phyloP scores from a whole-genome alignment of 1,140 invertebrate species.

The Brachionus rotundiformis region DNA sequence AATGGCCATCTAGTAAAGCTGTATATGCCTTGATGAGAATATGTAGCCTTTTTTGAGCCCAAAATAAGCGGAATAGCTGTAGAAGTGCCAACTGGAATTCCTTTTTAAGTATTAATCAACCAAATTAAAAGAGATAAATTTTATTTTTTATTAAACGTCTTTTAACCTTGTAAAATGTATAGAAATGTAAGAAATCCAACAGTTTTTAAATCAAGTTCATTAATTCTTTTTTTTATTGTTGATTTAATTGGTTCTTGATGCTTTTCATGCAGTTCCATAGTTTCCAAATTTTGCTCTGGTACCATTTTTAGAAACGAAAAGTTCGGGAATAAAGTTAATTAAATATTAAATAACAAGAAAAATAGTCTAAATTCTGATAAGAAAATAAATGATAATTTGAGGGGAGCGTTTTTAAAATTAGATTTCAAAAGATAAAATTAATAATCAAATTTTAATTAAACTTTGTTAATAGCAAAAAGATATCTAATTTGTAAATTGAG shows the following conservation, averaged over 20 bases:
- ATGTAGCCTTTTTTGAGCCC: neutral
- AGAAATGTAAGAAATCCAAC: neutral
- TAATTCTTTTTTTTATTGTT: neutral
- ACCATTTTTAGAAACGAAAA: too few species aligned
- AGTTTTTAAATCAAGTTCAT: neutral
- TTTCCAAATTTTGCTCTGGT: neutral
- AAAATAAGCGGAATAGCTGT: conserved; percentile 91
- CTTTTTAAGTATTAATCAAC: too few species aligned
- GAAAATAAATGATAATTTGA: too few species aligned
- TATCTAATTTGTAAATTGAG: too few species aligned
- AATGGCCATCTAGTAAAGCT: conserved; percentile 98
- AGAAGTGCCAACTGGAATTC: conserved; percentile 83
- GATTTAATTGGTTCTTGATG: neutral
- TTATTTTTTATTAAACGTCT: neutral
- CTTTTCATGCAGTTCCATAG: neutral
- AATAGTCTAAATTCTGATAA: too few species aligned
- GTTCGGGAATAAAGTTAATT: too few species aligned
- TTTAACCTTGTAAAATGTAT: neutral
- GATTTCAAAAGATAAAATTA: too few species aligned
- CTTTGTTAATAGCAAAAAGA: too few species aligned
- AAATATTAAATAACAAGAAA: too few species aligned
- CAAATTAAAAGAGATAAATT: too few species aligned
- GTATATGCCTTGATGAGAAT: conserved; percentile 81
- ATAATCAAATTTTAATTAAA: too few species aligned
- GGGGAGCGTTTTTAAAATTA: too few species aligned